Evolutionary conservation across 2,888 invertebrate species (phyloP).

Genomic region (Lepidochrysops patricia): DNA sequence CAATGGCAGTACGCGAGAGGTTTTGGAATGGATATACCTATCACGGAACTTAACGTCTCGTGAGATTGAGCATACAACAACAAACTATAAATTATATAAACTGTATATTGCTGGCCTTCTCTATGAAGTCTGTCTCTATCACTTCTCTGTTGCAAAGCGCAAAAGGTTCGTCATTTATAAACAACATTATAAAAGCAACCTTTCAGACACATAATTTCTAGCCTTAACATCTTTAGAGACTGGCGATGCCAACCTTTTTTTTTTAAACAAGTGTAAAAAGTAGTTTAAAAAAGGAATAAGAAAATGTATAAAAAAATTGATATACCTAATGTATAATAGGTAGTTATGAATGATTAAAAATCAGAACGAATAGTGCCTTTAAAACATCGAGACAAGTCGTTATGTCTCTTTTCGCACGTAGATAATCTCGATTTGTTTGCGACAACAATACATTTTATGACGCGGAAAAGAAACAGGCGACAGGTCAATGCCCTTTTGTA

Average conservation of each 20-base stretch:
- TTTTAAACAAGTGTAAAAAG: background rate
- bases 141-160: background rate
- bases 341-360: too few relatives aligned
- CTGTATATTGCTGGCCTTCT: background rate
- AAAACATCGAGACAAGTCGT: too few relatives aligned
- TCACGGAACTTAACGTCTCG: constrained; percentile 2
- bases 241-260: background rate
- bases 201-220: background rate
- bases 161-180: background rate
- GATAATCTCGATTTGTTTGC: background rate
- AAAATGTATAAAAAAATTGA: too few relatives aligned
- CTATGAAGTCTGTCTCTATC: background rate
- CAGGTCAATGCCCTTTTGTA: background rate
- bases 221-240: background rate
- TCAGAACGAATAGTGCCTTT: too few relatives aligned
- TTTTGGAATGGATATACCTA: constrained; percentile 10
- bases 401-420: background rate
- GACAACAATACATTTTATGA: background rate
- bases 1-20: background rate
- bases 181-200: constrained; percentile 6
- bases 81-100: background rate
- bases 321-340: too few relatives aligned
- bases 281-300: too few relatives aligned
- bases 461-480: background rate
- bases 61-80: constrained; percentile 9